Evolutionary conservation across 2,113 vertebrate species (phyloP).

Genomic region (Lynx canadensis): DNA sequence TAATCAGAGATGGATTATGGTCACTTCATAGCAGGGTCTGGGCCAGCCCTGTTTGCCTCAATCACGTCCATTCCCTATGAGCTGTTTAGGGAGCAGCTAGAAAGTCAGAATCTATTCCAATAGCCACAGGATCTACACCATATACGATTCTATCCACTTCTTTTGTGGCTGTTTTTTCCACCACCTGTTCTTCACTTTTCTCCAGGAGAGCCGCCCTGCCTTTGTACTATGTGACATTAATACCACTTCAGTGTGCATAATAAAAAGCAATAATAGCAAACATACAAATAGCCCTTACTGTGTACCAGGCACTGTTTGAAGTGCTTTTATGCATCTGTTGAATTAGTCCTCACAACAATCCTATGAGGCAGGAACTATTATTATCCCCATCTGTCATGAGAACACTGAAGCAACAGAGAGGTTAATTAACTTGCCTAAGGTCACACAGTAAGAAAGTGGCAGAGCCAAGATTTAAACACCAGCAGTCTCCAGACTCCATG

Average conservation of each 20-base stretch:
- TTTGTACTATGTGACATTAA: not conserved
- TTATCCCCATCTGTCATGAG: not conserved
- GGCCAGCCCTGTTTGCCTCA: not conserved
- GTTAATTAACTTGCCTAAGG: not conserved
- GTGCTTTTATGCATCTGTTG: not conserved
- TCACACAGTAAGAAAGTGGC: not conserved
- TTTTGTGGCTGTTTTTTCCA: not conserved
- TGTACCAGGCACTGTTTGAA: not conserved
- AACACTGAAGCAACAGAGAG: not conserved
- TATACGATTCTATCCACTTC: not conserved
- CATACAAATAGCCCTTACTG: not conserved
- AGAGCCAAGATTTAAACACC: not conserved
- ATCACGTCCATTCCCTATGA: not conserved
- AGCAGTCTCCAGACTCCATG: not conserved
- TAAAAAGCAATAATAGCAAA: not conserved
- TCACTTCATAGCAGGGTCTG: not conserved
- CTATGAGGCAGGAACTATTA: not conserved
- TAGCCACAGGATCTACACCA: no score
- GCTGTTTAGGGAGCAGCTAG: not conserved
- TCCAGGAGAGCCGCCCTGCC: not conserved
- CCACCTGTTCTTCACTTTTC: not conserved
- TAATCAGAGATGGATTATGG: not conserved
- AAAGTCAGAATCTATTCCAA: not conserved
- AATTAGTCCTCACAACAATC: not conserved
- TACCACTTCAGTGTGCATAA: not conserved